Evolutionary conservation across 2,113 vertebrate genomes (phyloP), one percentile per base, ranked within the genome.

Genomic region (Hippocampus comes): DNA sequence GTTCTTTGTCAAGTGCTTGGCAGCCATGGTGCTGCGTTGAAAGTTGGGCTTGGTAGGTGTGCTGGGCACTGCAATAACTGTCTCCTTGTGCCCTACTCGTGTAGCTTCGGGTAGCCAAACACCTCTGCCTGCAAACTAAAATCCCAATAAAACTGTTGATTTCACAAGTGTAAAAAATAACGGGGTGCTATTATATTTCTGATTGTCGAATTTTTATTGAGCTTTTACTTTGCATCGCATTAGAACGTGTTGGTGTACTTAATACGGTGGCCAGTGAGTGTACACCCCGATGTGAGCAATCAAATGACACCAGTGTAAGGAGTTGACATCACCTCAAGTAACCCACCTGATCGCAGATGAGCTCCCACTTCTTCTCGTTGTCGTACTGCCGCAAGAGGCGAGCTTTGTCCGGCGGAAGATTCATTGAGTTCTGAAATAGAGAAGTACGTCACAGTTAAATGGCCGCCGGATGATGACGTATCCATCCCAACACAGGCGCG

Each of bases 341-440:
- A 38, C 82, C 72, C 89, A 99, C 97, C 96, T 99, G 97, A 88
- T 99, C 97, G 53, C 97, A 99, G 86, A 99, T 96, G 78, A 99
- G 94, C 81, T 99, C 97, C 97, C 97, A 99, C 86, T 99, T 99
- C 92, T 99, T 99, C 91, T 98, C 97, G 12, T 95, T 99, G 92
- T 99, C 97, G 15, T 99, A 99, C 86, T 99, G 96, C 4, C 96
- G 92, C 80, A 99, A 90, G 46, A 99, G 91, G 74, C 97, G 93
- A 17, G 97, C 97, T 88, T 99, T 99, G 92, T 99, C 97, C 9
- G 97, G 97, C 5, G 97, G 97, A 85, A 99, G 90, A 91, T 99
- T 99, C 97, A 99, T 99, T 0, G 96, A 96, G 84, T 95, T 99
- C 97, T 99, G 93, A 3, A 46, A 46, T 0, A 80, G 77, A 82